These are phyloP conservation scores for Botia kubotai DNA, from an alignment of 2,797 vertebrate genomes.

Conservation along the genomic window DNA sequence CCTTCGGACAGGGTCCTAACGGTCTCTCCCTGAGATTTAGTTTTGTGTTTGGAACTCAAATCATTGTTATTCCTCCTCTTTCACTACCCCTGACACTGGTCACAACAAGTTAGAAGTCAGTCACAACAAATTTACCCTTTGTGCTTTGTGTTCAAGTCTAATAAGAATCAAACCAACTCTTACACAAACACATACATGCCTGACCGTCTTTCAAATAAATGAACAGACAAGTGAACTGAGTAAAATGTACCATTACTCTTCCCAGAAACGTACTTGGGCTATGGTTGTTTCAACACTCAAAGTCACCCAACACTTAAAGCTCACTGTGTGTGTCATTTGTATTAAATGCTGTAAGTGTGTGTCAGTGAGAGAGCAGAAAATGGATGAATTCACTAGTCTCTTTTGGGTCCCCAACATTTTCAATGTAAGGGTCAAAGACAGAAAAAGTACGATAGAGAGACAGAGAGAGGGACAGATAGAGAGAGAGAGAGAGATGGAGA, in stretches of 20 bases:
- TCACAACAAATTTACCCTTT: not conserved
- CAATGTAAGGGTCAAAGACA: conserved; percentile 28
- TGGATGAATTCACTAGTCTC: conserved; percentile 13
- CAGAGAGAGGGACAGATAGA: not conserved
- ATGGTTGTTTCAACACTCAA: conserved; percentile 10
- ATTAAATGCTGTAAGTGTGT: conserved; percentile 10
- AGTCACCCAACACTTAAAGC: conserved; percentile 34
- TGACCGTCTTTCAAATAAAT: conserved; percentile 35
- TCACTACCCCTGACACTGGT: no score
- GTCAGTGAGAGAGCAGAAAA: conserved; percentile 28
- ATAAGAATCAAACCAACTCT: not conserved
- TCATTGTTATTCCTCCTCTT: no score
- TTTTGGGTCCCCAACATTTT: conserved; percentile 16
- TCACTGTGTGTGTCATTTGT: conserved; percentile 1
- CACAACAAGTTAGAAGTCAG: not conserved
- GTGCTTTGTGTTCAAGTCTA: not conserved
- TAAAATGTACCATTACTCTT: conserved; percentile 34
- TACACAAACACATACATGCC: not conserved
- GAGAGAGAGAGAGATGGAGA: not conserved
- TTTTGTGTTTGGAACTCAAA: no score
- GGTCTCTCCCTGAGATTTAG: no score
- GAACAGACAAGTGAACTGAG: not conserved
- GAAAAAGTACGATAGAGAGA: conserved; percentile 32
- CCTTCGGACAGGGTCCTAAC: no score
- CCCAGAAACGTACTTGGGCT: not conserved